Evolutionary conservation across 2,888 invertebrate species (phyloP).

Genomic region (Phengaris alcon): DNA sequence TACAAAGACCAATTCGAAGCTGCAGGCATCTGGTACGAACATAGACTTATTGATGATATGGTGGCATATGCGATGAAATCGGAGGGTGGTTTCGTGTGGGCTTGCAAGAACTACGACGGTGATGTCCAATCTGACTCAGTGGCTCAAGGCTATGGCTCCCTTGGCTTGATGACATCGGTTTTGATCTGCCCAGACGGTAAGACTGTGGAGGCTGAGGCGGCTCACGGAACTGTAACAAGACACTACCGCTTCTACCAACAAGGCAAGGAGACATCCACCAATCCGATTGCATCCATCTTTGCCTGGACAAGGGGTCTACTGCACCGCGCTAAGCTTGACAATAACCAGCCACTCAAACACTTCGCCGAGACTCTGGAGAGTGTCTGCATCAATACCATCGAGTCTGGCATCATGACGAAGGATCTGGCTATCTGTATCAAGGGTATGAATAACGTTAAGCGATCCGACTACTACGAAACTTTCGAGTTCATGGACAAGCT

Average conservation of each 20-base stretch:
- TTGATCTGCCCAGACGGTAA: slow-evolving; percentile 98
- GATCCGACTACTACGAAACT: slow-evolving; percentile 95
- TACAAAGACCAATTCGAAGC: slow-evolving; percentile 92
- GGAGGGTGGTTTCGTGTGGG: slow-evolving; percentile 99
- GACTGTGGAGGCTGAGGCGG: slow-evolving; percentile 98
- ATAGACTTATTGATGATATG: slow-evolving; percentile 99
- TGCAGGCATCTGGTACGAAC: slow-evolving; percentile 97
- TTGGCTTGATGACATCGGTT: slow-evolving; percentile 99
- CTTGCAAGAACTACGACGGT: slow-evolving; percentile 99
- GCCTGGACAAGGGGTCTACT: slow-evolving; percentile 97
- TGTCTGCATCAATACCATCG: slow-evolving; percentile 96
- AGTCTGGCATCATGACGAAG: slow-evolving; percentile 97
- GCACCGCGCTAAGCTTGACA: slow-evolving; percentile 96
- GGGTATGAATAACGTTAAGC: slow-evolving; percentile 88
- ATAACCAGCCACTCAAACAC: slow-evolving; percentile 85
- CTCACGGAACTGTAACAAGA: slow-evolving; percentile 97
- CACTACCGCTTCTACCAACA: slow-evolving; percentile 93
- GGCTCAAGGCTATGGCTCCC: slow-evolving; percentile 97
- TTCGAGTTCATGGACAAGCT: slow-evolving; percentile 98
- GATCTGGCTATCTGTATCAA: slow-evolving; percentile 99
- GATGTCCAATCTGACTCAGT: slow-evolving; percentile 99
- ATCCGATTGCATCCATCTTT: slow-evolving; percentile 99
- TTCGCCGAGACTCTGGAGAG: slow-evolving; percentile 93
- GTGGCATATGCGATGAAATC: slow-evolving; percentile 99
- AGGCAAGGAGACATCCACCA: slow-evolving; percentile 99